Base-by-base conservation (phyloP, 2,888 invertebrate genomes). In the Colostygia pectinataria region DNA sequence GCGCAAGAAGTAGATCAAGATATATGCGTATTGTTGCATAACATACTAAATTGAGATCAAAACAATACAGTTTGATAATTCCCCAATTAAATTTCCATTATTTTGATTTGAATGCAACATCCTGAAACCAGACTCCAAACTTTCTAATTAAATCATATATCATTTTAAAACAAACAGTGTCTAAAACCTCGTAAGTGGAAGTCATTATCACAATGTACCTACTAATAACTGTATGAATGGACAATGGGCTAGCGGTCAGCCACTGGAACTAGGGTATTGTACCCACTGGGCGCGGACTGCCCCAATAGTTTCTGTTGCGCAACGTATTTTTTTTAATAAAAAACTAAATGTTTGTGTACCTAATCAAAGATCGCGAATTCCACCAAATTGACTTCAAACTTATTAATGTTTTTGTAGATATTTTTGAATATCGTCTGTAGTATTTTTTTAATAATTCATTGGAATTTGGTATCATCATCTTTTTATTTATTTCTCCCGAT, bases 221-320 rank as follows among this genome's bases (percentile, higher is more conserved):
- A n/a, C 41, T 55, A 42, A 50, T 48, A 52, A 48, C 57, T 62
- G 57, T 65, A 72, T 65, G 60, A 61, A 67, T 43, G 51, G 53
- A 65, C 62, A 63, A 61, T 60, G 48, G 51, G 20, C 15, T 29
- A 33, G 40, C 12, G 40, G 48, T 53, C 42, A 46, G 53, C 15
- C 7, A 33, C 29, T 34, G 37, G 32, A 47, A 48, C 51, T 44
- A 27, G 12, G 28, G 38, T 39, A 37, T 37, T 40, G 28, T 43
- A 40, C 48, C 37, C 39, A 15, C 32, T n/a, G 24, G 10, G 36
- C 43, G 24, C 28, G 15, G 27, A 9, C 24, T 39, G 13, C 31
- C 27, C 28, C 31, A 14, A 34, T 34, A 18, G 8, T 29, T 10
- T 13, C n/a, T 4, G 23, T 51, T 51, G n/a, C 15, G 36, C 24